Base-by-base conservation (phyloP, 1,140 invertebrate species). In the Cyphomyrmex costatus region DNA sequence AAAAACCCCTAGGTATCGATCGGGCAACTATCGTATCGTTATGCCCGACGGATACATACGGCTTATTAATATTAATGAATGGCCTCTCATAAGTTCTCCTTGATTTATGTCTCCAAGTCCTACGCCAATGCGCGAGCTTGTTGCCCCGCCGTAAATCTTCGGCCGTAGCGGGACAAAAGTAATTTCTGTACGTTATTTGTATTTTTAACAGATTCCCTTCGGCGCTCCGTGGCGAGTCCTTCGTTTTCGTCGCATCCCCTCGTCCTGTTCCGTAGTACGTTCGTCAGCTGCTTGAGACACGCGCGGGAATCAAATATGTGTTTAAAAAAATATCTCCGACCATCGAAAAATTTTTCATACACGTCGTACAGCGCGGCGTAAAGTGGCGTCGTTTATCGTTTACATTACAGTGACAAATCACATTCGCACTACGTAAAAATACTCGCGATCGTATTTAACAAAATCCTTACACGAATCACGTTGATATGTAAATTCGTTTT, bases 61-160 rank as follows among this genome's bases (percentile, higher is more conserved):
- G 91, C 94, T 95, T 94, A 95, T 95, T 94, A 95, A 94, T 95
- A 94, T 95, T 94, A 95, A 95, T 93, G 94, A 94, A 94, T 93
- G 92, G 93, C 92, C 90, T 92, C 92, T 93, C 91, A 90, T 93
- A 91, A 93, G 92, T 93, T 92, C 92, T 91, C 91, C 84, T 91
- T 94, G 93, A 94, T 94, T 94, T 94, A 94, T 94, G 93, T 93
- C 92, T 88, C 91, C 87, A 88, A 92, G 92, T 93, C 89, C 89
- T 92, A 92, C 90, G 92, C 93, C 93, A 93, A 94, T 93, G 93
- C 89, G 88, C 89, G 88, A 92, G 91, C 92, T 93, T 92, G 93
- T 94, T 94, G 93, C 93, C 93, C 92, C 88, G 94, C 92, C 94
- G 94, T 95, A 95, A 95, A 95, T 95, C 94, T 93, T 93, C 70